Conservation (phyloP, 2,888 invertebrate species). For the Gnatocerus cornutus region DNA sequence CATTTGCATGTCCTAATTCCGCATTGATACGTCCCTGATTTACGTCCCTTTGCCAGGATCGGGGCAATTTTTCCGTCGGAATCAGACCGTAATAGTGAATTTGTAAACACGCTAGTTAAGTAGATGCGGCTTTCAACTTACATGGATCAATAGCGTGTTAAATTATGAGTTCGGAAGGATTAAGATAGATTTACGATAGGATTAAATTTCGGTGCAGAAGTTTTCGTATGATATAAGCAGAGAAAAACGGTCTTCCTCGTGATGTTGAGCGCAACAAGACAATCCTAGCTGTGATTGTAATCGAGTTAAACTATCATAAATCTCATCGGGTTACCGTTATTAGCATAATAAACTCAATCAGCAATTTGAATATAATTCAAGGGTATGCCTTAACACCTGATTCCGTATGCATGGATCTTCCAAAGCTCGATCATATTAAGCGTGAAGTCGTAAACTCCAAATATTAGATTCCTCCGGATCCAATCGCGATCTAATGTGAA, state of each 20-base stretch:
- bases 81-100: conserved; percentile 31
- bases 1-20: conserved; percentile 64
- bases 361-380: conserved; percentile 51
- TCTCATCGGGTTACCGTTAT: conserved; percentile 46
- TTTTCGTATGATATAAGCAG: conserved; percentile 1
- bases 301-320: conserved; percentile 47
- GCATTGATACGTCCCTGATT: conserved; percentile 62
- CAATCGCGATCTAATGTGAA: conserved; percentile 42
- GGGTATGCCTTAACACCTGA: conserved; percentile 49
- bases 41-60: conserved; percentile 49
- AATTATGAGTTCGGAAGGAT: conserved; percentile 49
- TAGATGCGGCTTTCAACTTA: conserved; percentile 45
- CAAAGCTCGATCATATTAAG: conserved; percentile 51
- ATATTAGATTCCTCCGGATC: conserved; percentile 47
- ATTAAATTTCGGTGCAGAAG: conserved; percentile 36
- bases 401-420: conserved; percentile 52
- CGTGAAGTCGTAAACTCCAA: conserved; percentile 50
- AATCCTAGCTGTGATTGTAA: conserved; percentile 38
- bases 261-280: conserved; percentile 39
- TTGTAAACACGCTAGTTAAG: conserved; percentile 48
- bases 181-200: conserved; percentile 47
- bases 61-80: conserved; percentile 19
- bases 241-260: too few relatives aligned
- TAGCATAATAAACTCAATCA: conserved; percentile 51
- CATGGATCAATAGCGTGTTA: conserved; percentile 44